Evolutionary conservation across 23 tunicate species (phyloP).

Genomic region (Aplidium turbinatum): DNA sequence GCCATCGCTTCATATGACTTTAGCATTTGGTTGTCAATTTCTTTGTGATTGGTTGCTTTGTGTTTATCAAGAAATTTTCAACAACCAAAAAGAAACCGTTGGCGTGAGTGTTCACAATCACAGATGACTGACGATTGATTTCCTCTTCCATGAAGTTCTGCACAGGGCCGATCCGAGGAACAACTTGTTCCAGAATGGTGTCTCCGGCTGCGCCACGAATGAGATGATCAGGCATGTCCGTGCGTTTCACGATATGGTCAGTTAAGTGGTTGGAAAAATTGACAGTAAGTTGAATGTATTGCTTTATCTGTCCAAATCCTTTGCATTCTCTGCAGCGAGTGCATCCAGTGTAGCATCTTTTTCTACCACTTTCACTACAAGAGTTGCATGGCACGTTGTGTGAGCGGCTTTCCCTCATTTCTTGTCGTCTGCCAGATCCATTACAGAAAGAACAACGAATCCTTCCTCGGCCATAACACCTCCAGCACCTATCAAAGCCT

Average conservation of each 20-base stretch:
- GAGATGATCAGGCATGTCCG: conserved; percentile 79
- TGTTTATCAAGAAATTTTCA: too few relatives aligned
- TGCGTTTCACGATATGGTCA: conserved; percentile 77
- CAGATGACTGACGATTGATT: conserved; percentile 49
- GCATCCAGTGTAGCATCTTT: conserved; percentile 71
- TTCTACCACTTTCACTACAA: conserved; percentile 70
- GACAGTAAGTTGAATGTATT: conserved; percentile 82
- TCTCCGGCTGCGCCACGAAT: conserved; percentile 79
- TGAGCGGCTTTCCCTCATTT: conserved; percentile 21
- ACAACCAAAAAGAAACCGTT: too few relatives aligned
- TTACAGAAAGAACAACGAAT: conserved; percentile 63
- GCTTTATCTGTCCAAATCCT: conserved; percentile 69
- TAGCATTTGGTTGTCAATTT: too few relatives aligned
- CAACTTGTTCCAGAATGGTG: conserved; percentile 67
- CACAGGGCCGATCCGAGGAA: conserved; percentile 53
- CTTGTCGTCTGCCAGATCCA: conserved; percentile 47
- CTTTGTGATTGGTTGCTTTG: too few relatives aligned
- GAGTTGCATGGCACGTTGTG: conserved; percentile 24
- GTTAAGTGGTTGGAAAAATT: conserved; percentile 54
- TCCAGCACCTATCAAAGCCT: conserved; percentile 80
- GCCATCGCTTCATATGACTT: too few relatives aligned
- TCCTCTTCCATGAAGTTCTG: conserved; percentile 40
- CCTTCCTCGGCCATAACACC: conserved; percentile 64
- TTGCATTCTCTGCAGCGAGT: conserved; percentile 61
- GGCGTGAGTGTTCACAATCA: conserved; percentile 53